Evolutionary conservation across 2,113 vertebrate species (phyloP).

Genomic region (Oncorhynchus nerka): DNA sequence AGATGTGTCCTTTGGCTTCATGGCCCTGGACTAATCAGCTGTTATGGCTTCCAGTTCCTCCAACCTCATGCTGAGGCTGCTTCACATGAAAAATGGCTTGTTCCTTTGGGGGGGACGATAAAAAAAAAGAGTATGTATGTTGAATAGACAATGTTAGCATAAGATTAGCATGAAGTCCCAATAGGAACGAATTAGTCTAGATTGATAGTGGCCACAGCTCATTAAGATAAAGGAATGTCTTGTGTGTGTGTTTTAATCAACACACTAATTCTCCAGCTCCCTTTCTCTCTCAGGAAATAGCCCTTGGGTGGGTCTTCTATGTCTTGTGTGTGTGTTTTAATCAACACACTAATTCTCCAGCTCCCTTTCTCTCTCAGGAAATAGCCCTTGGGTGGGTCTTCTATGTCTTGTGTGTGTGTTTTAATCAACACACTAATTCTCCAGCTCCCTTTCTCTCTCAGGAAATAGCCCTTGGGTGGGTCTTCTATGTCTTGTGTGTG

Average conservation of each 20-base stretch:
- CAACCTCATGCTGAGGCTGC: slow-evolving; percentile 36
- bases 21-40: slow-evolving; percentile 56
- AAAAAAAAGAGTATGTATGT: no score
- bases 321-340: slow-evolving; percentile 49
- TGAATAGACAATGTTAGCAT: no score
- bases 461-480: slow-evolving; percentile 62
- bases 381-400: slow-evolving; percentile 52
- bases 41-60: slow-evolving; percentile 49
- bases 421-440: slow-evolving; percentile 66
- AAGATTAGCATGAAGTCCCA: no score
- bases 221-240: slow-evolving; percentile 50
- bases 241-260: slow-evolving; percentile 59
- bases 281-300: slow-evolving; percentile 67
- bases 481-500: slow-evolving; percentile 17
- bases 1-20: slow-evolving; percentile 16
- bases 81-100: slow-evolving; percentile 61
- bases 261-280: slow-evolving; percentile 58
- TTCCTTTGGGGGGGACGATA: no score
- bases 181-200: slow-evolving; percentile 62
- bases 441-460: slow-evolving; percentile 56
- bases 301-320: slow-evolving; percentile 47
- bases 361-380: slow-evolving; percentile 65
- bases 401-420: slow-evolving; percentile 33
- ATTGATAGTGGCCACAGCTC: slow-evolving; percentile 64
- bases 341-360: slow-evolving; percentile 62